phyloP scores from a whole-genome alignment of 2,113 vertebrate species.

The Tapirus terrestris region DNA sequence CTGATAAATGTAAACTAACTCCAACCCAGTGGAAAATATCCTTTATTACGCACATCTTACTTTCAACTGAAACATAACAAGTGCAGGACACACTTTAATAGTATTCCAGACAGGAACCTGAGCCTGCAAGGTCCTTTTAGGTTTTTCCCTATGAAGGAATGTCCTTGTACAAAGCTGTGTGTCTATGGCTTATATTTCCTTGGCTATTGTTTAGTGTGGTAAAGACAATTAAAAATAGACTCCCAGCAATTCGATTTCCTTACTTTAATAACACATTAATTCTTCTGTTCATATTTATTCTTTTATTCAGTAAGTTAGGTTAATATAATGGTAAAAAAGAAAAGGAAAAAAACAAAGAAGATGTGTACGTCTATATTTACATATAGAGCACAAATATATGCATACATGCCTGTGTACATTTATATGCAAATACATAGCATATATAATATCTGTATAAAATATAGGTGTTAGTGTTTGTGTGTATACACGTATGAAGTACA shows the following conservation, averaged over 20 bases:
- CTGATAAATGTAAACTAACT: constrained; percentile 33
- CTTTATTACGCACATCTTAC: constrained; percentile 37
- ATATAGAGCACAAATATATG: neutral
- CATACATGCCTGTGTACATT: neutral
- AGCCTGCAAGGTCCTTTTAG: constrained; percentile 31
- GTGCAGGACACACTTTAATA: constrained; percentile 11
- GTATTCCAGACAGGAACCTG: constrained; percentile 59
- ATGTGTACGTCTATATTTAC: neutral
- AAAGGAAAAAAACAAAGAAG: neutral
- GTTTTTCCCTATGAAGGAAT: constrained; percentile 41
- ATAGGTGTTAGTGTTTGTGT: neutral
- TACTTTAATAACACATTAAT: neutral
- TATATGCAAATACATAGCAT: neutral
- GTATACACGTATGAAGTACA: neutral
- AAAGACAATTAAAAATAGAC: neutral
- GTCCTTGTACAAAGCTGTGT: constrained; percentile 9
- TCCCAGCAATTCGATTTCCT: neutral
- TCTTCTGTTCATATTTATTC: constrained; percentile 17
- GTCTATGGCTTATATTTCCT: constrained; percentile 1
- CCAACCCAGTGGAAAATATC: constrained; percentile 4
- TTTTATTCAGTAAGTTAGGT: constrained; percentile 20
- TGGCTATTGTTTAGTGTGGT: neutral
- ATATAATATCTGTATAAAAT: neutral
- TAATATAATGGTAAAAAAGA: neutral
- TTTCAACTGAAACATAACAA: constrained; percentile 45